Conservation (phyloP, 2,797 vertebrate genomes). For the Mycteria americana region DNA sequence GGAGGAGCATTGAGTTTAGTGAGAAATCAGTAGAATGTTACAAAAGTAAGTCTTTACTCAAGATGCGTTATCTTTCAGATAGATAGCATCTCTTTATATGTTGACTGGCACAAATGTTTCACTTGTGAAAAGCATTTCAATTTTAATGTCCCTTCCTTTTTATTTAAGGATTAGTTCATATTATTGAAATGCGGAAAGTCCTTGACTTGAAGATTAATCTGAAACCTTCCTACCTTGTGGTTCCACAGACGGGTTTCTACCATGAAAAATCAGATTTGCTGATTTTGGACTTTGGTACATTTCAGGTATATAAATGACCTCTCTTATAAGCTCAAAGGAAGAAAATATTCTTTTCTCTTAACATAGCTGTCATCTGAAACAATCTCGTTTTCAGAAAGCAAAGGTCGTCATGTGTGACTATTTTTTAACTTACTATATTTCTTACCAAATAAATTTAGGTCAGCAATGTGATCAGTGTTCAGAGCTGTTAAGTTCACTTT, state of each 20-base stretch:
- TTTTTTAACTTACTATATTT: not conserved
- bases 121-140: not conserved
- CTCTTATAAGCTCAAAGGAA: not conserved
- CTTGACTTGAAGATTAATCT: constrained; percentile 89
- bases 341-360: not conserved
- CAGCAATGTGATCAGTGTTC: not conserved
- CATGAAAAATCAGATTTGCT: constrained; percentile 81
- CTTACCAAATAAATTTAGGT: not conserved
- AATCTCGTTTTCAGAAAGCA: not conserved
- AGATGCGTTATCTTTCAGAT: not conserved
- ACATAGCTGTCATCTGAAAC: not conserved
- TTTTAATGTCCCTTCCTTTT: not conserved
- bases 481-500: not conserved
- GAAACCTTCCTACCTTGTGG: constrained; percentile 90
- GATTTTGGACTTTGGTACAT: constrained; percentile 91
- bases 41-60: not conserved
- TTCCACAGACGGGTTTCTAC: constrained; percentile 89
- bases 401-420: not conserved
- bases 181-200: constrained; percentile 92
- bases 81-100: not conserved
- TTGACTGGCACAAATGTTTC: not conserved
- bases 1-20: not conserved
- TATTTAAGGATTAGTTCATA: constrained; percentile 86
- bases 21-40: not conserved
- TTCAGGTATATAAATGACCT: constrained; percentile 76